Percentiles rank a stretch among this genome's conserved stretches.
Evolutionary conservation across 2,888 invertebrate species (phyloP).

Genomic region (Pediacus dermestoides): DNA sequence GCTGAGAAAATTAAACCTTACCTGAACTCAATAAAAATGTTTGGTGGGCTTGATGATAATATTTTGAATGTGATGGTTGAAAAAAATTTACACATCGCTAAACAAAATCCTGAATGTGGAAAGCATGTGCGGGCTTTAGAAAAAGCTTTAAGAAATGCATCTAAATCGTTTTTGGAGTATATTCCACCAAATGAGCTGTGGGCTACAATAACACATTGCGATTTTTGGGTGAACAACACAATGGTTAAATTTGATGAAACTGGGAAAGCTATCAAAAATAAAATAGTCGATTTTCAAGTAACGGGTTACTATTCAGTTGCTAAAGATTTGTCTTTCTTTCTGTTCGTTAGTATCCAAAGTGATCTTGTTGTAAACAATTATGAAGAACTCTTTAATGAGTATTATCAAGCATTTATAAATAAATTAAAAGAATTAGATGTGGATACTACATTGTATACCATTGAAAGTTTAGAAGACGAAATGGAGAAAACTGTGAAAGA

Average conservation of each 20-base stretch:
- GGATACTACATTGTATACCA: conserved; percentile 39
- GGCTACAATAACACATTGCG: conserved; percentile 4
- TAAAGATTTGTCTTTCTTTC: background rate
- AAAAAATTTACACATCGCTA: too few relatives aligned
- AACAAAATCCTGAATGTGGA: too few relatives aligned
- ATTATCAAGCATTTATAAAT: background rate
- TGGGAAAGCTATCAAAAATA: background rate
- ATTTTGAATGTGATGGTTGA: too few relatives aligned
- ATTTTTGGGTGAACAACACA: conserved; percentile 7
- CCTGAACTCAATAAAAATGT: background rate
- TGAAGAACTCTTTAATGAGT: background rate
- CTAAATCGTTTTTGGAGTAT: too few relatives aligned
- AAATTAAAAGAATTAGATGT: conserved; percentile 19
- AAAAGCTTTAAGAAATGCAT: too few relatives aligned
- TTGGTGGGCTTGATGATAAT: background rate
- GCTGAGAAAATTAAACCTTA: conserved; percentile 38
- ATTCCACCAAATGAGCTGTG: too few relatives aligned
- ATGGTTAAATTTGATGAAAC: conserved; percentile 11
- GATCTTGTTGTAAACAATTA: background rate
- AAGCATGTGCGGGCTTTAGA: too few relatives aligned
- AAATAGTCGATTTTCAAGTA: conserved; percentile 7
- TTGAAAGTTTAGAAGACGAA: conserved; percentile 43
- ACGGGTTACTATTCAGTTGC: conserved; percentile 32
- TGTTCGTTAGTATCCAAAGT: conserved; percentile 2
- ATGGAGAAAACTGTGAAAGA: conserved; percentile 38